Evolutionary conservation across 2,797 vertebrate genomes (phyloP).

Genomic region (Clarias fuscus): DNA sequence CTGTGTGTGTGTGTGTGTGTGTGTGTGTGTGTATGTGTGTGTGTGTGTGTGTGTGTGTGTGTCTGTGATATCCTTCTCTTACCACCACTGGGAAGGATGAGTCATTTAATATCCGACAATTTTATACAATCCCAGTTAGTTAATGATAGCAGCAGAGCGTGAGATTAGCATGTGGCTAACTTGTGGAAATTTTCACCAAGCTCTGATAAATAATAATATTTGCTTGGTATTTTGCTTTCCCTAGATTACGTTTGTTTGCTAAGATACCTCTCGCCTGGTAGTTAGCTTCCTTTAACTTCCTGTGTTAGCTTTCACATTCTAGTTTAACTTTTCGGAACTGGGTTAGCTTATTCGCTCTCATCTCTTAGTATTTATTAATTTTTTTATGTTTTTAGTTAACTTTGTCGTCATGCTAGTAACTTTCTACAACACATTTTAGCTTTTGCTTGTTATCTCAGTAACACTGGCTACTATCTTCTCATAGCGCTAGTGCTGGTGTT

Average conservation of each 20-base stretch:
- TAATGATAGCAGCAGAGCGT: not conserved
- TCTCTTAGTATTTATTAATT: not conserved
- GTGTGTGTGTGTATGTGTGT: not conserved
- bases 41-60: not conserved
- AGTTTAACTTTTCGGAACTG: not conserved
- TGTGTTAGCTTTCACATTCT: not conserved
- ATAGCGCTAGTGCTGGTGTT: not conserved
- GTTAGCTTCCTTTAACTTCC: not conserved
- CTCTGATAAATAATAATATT: not conserved
- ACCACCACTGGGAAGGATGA: not conserved
- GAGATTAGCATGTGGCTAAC: conserved; percentile 6
- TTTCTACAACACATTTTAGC: not conserved
- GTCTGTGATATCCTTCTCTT: not conserved
- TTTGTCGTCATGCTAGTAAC: not conserved
- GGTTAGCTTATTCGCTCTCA: not conserved
- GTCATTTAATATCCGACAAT: not conserved
- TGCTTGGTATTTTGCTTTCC: not conserved
- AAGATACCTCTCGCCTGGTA: not conserved
- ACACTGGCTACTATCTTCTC: not conserved
- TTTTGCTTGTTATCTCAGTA: not conserved
- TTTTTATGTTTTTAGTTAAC: not conserved
- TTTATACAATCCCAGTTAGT: not conserved
- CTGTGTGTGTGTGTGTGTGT: not conserved
- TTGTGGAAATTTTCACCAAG: not conserved
- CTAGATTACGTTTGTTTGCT: not conserved